A percentile compares a stretch with the other conserved stretches of the same genome.
phyloP scores from a whole-genome alignment of 2,113 vertebrate species.

The Heterotis niloticus region DNA sequence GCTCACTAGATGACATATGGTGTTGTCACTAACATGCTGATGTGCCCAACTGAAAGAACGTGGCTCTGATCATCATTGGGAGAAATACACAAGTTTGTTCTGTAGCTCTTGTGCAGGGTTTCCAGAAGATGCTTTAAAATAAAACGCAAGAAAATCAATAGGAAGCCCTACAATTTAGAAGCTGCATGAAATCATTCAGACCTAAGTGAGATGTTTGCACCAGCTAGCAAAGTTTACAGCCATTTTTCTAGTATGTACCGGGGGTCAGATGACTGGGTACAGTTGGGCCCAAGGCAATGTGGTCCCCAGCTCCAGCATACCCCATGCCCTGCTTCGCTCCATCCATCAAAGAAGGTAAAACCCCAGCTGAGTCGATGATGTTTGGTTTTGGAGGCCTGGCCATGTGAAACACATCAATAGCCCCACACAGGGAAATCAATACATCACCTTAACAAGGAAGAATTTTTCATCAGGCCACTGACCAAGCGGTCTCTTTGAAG shows the following conservation, averaged over 20 bases:
- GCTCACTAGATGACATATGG: slow-evolving; percentile 26
- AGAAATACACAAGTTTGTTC: slow-evolving; percentile 49
- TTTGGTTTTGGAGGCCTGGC: slow-evolving; percentile 85
- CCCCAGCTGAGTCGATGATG: slow-evolving; percentile 87
- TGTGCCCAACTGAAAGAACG: slow-evolving; percentile 78
- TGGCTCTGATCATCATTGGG: slow-evolving; percentile 86
- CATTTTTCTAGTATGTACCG: too few species aligned
- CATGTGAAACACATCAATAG: slow-evolving; percentile 64
- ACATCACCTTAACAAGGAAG: not conserved
- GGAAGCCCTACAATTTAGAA: too few species aligned
- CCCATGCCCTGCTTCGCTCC: slow-evolving; percentile 88
- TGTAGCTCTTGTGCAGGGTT: too few species aligned
- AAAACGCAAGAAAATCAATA: too few species aligned
- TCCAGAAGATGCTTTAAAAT: too few species aligned
- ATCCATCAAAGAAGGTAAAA: slow-evolving; percentile 87
- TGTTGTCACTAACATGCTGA: slow-evolving; percentile 49
- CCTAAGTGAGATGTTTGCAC: slow-evolving; percentile 39
- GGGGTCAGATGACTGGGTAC: not conserved
- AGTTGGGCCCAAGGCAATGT: not conserved
- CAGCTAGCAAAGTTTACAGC: too few species aligned
- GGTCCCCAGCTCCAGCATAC: slow-evolving; percentile 43
- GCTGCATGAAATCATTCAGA: slow-evolving; percentile 60
- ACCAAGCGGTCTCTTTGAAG: not conserved
- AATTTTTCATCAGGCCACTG: not conserved
- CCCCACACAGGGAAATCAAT: slow-evolving; percentile 5